Conservation (phyloP, 2,113 vertebrate species). For the Zosterops lateralis region DNA sequence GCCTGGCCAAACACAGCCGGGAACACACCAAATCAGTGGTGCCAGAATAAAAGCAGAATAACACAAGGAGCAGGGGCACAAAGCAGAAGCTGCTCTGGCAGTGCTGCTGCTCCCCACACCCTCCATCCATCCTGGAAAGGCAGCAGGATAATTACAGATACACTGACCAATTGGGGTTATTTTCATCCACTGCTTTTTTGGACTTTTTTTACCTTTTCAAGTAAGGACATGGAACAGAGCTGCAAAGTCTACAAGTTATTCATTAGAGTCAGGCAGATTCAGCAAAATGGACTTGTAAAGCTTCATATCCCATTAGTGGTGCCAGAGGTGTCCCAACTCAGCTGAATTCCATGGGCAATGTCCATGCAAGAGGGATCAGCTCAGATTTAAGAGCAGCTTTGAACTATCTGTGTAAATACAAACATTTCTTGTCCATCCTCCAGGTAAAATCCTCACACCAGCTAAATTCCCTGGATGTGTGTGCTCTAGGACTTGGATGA, state of each 20-base stretch:
- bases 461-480: background rate
- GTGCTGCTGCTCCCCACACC: background rate
- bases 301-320: background rate
- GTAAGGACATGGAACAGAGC: background rate
- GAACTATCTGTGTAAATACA: background rate
- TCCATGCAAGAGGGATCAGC: background rate
- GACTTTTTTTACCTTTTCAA: background rate
- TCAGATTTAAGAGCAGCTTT: background rate
- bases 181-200: background rate
- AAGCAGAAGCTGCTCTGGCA: background rate
- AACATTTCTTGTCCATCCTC: background rate
- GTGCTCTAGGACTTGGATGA: background rate
- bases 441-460: fast-evolving
- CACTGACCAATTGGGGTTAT: background rate
- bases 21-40: background rate
- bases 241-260: background rate
- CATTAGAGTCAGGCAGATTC: background rate
- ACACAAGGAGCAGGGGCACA: background rate
- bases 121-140: background rate
- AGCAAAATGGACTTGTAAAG: background rate
- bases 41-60: background rate
- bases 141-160: background rate
- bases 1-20: background rate
- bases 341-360: background rate
- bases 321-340: background rate